Conservation (phyloP, 1,140 invertebrate species). For the Melipona quadrifasciata region DNA sequence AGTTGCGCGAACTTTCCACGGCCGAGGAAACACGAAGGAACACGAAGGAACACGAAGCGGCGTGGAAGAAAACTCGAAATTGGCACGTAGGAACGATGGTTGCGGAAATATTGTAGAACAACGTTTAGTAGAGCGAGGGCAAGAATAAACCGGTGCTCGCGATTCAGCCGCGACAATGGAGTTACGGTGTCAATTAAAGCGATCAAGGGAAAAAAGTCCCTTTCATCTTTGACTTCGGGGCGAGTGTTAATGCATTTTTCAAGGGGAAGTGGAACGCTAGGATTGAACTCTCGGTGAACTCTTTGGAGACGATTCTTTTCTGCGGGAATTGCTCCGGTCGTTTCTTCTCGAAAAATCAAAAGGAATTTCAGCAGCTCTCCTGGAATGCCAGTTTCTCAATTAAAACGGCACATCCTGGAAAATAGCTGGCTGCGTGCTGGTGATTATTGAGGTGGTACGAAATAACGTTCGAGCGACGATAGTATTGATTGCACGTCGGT, state of each 20-base stretch:
- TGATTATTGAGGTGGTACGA: constrained; percentile 4
- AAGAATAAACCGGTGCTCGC: neutral
- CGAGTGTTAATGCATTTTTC: neutral
- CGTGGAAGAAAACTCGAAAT: neutral
- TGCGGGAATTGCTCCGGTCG: neutral
- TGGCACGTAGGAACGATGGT: neutral
- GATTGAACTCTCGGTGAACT: neutral
- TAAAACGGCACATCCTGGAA: neutral
- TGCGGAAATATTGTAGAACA: neutral
- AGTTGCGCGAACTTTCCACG: too few relatives aligned
- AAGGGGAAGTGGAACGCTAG: neutral
- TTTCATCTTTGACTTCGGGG: neutral
- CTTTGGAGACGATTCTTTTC: neutral
- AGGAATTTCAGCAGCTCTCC: neutral
- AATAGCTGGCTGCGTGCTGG: neutral
- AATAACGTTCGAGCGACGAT: constrained; percentile 33
- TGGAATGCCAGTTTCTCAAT: neutral
- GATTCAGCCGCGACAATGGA: neutral
- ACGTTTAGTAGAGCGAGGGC: neutral
- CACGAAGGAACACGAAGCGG: neutral
- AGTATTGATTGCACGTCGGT: constrained; percentile 39
- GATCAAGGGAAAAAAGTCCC: neutral
- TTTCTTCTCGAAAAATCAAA: neutral
- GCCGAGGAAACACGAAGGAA: neutral
- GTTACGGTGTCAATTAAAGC: neutral